Evolutionary conservation across 2,113 vertebrate species (phyloP).

Genomic region (Dolichotis patagonum): DNA sequence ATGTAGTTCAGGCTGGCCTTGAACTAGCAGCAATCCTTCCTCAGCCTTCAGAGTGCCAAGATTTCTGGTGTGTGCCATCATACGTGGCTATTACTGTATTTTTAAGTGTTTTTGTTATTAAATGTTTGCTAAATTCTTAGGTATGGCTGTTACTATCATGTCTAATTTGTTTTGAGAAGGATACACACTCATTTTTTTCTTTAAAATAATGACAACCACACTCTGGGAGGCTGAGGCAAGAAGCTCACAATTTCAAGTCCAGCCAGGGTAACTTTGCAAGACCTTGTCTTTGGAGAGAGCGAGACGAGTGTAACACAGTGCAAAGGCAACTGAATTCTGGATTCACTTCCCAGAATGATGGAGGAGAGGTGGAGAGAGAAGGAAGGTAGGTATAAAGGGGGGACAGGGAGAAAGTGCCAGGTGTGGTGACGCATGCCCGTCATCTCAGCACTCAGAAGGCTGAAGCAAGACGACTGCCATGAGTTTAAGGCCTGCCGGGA

Average conservation of each 20-base stretch:
- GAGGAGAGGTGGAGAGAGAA: background rate
- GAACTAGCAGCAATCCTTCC: background rate
- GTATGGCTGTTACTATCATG: background rate
- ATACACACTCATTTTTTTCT: background rate
- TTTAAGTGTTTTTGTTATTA: slow-evolving; percentile 36
- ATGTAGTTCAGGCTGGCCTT: background rate
- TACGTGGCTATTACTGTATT: background rate
- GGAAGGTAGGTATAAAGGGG: too few relatives aligned
- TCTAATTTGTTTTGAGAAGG: slow-evolving; percentile 29
- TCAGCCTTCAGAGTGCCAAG: background rate
- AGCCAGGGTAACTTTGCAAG: background rate
- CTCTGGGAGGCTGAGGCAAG: background rate
- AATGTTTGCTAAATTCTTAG: background rate
- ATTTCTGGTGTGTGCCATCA: background rate
- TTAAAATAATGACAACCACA: background rate
- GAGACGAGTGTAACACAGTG: too few relatives aligned
- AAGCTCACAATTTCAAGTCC: background rate
- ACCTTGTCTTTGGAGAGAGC: too few relatives aligned
- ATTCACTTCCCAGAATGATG: background rate
- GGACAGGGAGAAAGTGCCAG: background rate
- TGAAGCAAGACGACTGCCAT: too few relatives aligned
- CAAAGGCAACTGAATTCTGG: background rate
- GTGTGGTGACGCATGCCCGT: background rate
- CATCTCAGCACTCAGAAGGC: background rate
- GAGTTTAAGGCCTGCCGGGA: too few relatives aligned